phyloP scores from a whole-genome alignment of 1,140 invertebrate species.

The Leptonema lineaticorne region DNA sequence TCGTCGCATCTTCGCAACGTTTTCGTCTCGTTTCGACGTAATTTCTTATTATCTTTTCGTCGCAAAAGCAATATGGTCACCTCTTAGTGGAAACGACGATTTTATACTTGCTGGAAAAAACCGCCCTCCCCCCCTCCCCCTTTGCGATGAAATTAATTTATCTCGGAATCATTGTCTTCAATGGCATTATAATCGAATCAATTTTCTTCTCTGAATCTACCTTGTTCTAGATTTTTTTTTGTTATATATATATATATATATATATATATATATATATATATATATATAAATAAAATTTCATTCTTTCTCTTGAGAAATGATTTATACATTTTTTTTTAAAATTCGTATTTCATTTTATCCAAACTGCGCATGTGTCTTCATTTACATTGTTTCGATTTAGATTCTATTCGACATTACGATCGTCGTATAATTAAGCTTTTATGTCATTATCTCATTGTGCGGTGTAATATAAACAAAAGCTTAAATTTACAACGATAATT shows the following conservation, averaged over 20 bases:
- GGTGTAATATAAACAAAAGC: no score
- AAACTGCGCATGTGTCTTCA: background rate
- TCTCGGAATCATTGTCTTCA: background rate
- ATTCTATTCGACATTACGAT: no score
- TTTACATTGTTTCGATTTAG: no score
- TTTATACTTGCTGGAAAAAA: background rate
- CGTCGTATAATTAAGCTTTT: no score
- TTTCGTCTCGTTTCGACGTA: no score
- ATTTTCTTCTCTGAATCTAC: background rate
- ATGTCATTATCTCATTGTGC: no score
- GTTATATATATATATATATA: background rate
- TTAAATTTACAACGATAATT: no score
- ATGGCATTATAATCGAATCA: background rate
- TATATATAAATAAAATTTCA: background rate
- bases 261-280: background rate
- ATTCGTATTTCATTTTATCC: no score
- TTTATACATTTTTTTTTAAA: no score
- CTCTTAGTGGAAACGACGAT: background rate
- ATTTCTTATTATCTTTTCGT: conserved; percentile 3
- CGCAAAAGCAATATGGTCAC: background rate
- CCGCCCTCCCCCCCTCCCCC: no score
- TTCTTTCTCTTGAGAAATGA: background rate
- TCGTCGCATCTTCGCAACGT: no score
- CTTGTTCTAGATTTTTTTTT: no score
- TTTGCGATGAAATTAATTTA: background rate